A percentile compares a stretch with the other conserved stretches of the same genome.
Evolutionary conservation across 2,113 vertebrate species (phyloP).

Genomic region (Sylvietta virens): DNA sequence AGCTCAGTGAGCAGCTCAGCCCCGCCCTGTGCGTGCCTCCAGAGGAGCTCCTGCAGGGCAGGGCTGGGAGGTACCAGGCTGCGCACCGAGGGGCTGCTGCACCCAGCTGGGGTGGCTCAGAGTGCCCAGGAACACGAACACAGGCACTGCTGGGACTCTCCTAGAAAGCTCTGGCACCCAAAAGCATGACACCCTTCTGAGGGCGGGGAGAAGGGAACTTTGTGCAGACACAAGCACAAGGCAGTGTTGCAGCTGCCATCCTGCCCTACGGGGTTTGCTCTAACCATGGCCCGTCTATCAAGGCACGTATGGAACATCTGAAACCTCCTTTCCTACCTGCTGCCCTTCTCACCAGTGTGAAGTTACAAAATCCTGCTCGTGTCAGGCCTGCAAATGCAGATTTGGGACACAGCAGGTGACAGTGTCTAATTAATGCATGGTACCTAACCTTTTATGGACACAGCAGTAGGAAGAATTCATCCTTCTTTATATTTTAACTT

Average conservation of each 20-base stretch:
- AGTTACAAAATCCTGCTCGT: not conserved
- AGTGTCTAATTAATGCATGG: not conserved
- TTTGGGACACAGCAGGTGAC: not conserved
- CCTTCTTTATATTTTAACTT: not conserved
- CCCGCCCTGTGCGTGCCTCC: not conserved
- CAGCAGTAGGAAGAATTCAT: not conserved
- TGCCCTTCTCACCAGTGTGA: not conserved
- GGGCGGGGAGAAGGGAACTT: not conserved
- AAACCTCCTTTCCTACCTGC: not conserved
- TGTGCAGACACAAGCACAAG: not conserved
- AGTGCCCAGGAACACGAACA: not conserved
- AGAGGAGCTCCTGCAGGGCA: not conserved
- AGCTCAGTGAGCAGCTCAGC: not conserved
- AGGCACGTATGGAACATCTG: not conserved
- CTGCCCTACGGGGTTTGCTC: not conserved
- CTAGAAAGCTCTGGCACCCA: not conserved
- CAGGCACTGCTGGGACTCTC: not conserved
- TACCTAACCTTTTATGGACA: not conserved
- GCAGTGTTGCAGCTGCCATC: not conserved
- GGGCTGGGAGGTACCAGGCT: not conserved
- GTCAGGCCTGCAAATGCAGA: not conserved
- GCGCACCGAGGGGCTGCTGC: not conserved
- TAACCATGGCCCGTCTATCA: rapidly evolving
- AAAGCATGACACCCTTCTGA: not conserved
- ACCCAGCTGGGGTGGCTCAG: not conserved